Evolutionary conservation across 2,113 vertebrate species (phyloP).

Genomic region (Polypterus senegalus): DNA sequence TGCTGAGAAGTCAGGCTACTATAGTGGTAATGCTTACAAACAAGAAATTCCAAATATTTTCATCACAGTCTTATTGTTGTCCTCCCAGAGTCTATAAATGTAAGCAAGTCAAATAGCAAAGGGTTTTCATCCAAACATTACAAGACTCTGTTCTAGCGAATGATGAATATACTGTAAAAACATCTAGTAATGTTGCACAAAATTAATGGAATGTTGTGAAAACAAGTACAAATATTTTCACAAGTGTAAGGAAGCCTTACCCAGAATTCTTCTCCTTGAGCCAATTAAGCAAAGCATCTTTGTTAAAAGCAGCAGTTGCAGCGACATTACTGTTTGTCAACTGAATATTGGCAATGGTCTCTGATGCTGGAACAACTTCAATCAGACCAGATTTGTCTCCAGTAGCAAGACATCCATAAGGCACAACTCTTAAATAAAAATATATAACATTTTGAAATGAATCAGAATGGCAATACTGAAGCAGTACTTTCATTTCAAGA

Average conservation of each 20-base stretch:
- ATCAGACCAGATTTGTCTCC: constrained; percentile 90
- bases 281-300: constrained; percentile 95
- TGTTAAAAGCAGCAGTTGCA: constrained; percentile 93
- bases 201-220: too few species aligned
- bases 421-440: constrained; percentile 67
- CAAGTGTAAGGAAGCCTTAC: constrained; percentile 35
- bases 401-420: constrained; percentile 89
- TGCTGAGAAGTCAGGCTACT: too few species aligned
- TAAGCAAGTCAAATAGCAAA: too few species aligned
- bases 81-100: too few species aligned
- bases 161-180: too few species aligned
- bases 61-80: too few species aligned
- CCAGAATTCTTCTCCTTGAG: constrained; percentile 91
- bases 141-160: too few species aligned
- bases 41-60: too few species aligned
- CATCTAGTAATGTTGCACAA: too few species aligned
- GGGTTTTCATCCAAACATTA: too few species aligned
- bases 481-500: fast-evolving
- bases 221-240: too few species aligned
- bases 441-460: neutral
- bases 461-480: neutral
- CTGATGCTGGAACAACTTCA: constrained; percentile 86
- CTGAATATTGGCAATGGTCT: constrained; percentile 97
- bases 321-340: constrained; percentile 92
- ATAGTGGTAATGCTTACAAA: too few species aligned